These are phyloP conservation scores for Caerostris extrusa DNA, from an alignment of 1,140 invertebrate genomes.

Conservation along the genomic window DNA sequence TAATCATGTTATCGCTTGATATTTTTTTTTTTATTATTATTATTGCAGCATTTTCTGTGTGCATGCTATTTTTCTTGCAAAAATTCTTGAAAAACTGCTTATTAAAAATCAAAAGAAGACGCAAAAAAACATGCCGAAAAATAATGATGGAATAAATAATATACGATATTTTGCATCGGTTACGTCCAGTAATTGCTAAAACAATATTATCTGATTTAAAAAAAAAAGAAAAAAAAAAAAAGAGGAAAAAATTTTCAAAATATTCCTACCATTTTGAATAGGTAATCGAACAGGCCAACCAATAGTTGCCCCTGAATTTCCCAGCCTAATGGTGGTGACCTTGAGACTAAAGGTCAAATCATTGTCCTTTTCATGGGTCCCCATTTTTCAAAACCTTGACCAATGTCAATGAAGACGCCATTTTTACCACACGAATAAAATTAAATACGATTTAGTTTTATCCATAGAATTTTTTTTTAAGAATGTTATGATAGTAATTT, in stretches of 20 bases:
- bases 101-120: neutral
- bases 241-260: neutral
- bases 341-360: constrained; percentile 17
- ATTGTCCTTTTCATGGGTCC: neutral
- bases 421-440: neutral
- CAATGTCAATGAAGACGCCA: neutral
- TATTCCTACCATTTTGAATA: neutral
- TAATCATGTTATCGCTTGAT: too few species aligned
- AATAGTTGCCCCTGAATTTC: neutral
- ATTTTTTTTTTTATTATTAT: too few species aligned
- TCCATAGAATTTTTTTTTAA: too few species aligned
- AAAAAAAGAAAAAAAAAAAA: neutral
- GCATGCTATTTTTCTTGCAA: too few species aligned
- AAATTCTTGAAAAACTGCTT: neutral
- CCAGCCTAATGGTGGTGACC: constrained; percentile 4
- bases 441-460: too few species aligned
- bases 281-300: neutral
- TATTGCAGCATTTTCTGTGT: too few species aligned
- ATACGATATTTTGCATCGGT: neutral
- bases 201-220: constrained; percentile 48
- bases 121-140: neutral
- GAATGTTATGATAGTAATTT: too few species aligned
- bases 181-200: neutral
- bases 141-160: neutral
- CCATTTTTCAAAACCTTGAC: neutral